Percentiles rank a stretch among this genome's conserved stretches.
phyloP scores from a whole-genome alignment of 2,797 vertebrate species.

The Synaphobranchus kaupii region DNA sequence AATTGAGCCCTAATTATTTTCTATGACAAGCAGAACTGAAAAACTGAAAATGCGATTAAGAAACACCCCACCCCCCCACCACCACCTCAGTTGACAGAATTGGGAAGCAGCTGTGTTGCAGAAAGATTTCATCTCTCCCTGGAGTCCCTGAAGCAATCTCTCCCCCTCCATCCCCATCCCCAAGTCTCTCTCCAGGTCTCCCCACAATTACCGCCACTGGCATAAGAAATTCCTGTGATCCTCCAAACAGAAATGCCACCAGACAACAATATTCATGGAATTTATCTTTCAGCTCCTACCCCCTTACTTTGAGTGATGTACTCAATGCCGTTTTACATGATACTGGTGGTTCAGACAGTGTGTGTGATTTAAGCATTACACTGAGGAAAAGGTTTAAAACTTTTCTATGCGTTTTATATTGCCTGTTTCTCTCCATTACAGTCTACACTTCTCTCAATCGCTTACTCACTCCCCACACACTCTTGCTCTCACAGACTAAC shows the following conservation, averaged over 20 bases:
- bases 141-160: background rate
- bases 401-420: slow-evolving; percentile 54
- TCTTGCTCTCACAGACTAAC: background rate
- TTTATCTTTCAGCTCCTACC: background rate
- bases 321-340: background rate
- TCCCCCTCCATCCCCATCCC: background rate
- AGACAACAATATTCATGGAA: background rate
- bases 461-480: slow-evolving; percentile 40
- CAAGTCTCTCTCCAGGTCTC: background rate
- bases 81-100: background rate
- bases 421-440: slow-evolving; percentile 56
- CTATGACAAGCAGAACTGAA: background rate
- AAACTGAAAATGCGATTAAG: background rate
- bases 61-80: background rate
- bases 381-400: slow-evolving; percentile 48
- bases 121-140: background rate
- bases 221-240: background rate
- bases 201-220: background rate
- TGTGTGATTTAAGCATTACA: background rate
- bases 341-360: background rate
- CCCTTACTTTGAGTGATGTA: background rate
- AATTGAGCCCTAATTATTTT: slow-evolving; percentile 12
- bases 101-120: background rate
- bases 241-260: background rate
- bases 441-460: slow-evolving; percentile 56